Evolutionary conservation across 2,888 invertebrate species (phyloP), one percentile per base, ranked within the genome.

Genomic region (Ichneumoninae sp.): DNA sequence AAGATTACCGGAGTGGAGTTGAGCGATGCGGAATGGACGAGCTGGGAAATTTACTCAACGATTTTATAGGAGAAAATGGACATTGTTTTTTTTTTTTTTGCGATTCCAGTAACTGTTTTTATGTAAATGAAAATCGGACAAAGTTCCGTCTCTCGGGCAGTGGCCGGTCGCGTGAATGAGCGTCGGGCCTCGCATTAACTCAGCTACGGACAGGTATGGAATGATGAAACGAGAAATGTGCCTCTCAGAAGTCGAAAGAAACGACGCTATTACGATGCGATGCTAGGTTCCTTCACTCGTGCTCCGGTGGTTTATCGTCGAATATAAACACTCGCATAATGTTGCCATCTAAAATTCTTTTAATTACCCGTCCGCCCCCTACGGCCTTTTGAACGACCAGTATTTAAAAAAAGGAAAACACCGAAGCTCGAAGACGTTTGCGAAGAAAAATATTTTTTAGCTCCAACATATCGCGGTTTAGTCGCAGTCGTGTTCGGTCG

Each of bases 301-400:
- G 26, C 22, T 13, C 4, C 79, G 40, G 69, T 83, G 88, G 80
- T 91, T 91, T 89, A 91, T 90, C 88, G 88, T 75, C 19, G 36
- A 82, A 87, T 83, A 90, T 89, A 88, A 90, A 91, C 85, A 87
- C 77, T 75, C 81, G 83, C 63, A 86, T 86, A 83, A 87, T 86
- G 87, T 87, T 78, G 82, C 71, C 85, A 82, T 82, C 30, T 87
- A 88, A 87, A 88, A 63, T 77, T 87, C 76, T 82, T 87, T 89
- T 90, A 88, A 89, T 90, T 91, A 88, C 89, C 87, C 88, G 52
- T 50, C 33, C 63, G 8, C 36, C 66, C 22, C 52, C 50, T 63
- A 33, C 63, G 63, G 40, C 40, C 40, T 40, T 40, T 40, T 16
- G 13, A 16, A 30, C 69, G 69, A 52, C 30, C 30, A 52, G n/a